Conservation (phyloP, 30 jellyfish, hydroid and myxozoan genomes). For the Calvadosia cruxmelitensis region DNA sequence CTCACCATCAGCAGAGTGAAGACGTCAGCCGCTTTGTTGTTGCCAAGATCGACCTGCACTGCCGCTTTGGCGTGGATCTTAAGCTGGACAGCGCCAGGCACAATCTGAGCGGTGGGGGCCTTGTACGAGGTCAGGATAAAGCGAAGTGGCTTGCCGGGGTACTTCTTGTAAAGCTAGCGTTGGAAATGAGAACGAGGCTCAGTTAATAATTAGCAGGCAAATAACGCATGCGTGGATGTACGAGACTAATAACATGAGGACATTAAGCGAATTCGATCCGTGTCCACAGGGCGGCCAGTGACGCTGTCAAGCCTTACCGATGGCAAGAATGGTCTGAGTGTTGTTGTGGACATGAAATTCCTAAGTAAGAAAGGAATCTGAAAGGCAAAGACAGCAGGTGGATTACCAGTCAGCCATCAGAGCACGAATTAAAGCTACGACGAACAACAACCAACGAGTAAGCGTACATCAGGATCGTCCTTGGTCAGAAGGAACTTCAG, state of each 20-base stretch:
- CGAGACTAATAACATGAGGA: too few relatives aligned
- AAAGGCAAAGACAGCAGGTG: not conserved
- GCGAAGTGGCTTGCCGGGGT: conserved; percentile 32
- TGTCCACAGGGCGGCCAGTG: too few relatives aligned
- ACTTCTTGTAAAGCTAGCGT: conserved; percentile 20
- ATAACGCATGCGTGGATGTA: too few relatives aligned
- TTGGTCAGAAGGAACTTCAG: conserved; percentile 9
- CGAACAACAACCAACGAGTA: not conserved
- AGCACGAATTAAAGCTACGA: not conserved
- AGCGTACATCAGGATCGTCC: conserved; percentile 19
- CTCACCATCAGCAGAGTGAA: conserved; percentile 29
- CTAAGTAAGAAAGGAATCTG: conserved; percentile 34
- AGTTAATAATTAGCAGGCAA: too few relatives aligned
- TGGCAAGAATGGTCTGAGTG: conserved; percentile 30
- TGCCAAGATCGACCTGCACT: conserved; percentile 18
- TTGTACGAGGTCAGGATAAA: conserved; percentile 19
- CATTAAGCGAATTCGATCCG: too few relatives aligned
- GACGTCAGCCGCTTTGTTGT: conserved; percentile 12
- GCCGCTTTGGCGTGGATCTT: conserved; percentile 14
- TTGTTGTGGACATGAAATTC: conserved; percentile 26
- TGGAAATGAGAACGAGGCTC: not conserved
- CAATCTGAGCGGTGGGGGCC: conserved; percentile 30
- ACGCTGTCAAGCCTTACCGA: too few relatives aligned
- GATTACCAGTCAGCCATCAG: not conserved
- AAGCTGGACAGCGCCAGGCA: conserved; percentile 7